Percentiles rank a stretch among this genome's conserved stretches.
These are phyloP conservation scores for Sorex maritimensis DNA, from an alignment of 2,797 vertebrate genomes.

Conservation along the genomic window DNA sequence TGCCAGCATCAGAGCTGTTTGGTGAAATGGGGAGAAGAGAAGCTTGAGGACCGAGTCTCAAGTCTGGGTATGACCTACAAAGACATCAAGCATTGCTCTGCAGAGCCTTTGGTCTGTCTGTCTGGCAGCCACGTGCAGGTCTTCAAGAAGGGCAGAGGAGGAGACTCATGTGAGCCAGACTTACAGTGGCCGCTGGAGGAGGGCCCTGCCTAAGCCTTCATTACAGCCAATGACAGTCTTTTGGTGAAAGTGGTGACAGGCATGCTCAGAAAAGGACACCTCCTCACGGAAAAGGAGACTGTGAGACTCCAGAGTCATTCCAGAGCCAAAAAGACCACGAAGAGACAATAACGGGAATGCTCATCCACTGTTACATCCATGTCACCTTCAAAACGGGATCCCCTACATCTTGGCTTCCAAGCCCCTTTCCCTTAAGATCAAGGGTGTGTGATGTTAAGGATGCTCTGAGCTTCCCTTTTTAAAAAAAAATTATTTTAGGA, in stretches of 20 bases:
- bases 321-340: background rate
- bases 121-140: background rate
- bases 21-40: fast-evolving
- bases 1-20: background rate
- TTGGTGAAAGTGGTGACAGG: background rate
- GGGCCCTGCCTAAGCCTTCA: background rate
- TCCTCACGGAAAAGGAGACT: background rate
- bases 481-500: too few relatives aligned
- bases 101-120: background rate
- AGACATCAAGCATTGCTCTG: background rate
- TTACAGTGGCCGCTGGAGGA: background rate
- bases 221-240: background rate
- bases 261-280: too few relatives aligned
- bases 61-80: background rate
- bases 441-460: too few relatives aligned
- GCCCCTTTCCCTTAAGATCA: background rate
- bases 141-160: background rate
- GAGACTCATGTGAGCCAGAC: background rate
- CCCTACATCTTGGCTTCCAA: background rate
- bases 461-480: too few relatives aligned
- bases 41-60: background rate
- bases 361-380: too few relatives aligned
- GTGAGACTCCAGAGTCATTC: background rate
- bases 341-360: background rate
- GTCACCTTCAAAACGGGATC: background rate